Conservation (phyloP, 2,888 invertebrate genomes). For the Thera obeliscata region DNA sequence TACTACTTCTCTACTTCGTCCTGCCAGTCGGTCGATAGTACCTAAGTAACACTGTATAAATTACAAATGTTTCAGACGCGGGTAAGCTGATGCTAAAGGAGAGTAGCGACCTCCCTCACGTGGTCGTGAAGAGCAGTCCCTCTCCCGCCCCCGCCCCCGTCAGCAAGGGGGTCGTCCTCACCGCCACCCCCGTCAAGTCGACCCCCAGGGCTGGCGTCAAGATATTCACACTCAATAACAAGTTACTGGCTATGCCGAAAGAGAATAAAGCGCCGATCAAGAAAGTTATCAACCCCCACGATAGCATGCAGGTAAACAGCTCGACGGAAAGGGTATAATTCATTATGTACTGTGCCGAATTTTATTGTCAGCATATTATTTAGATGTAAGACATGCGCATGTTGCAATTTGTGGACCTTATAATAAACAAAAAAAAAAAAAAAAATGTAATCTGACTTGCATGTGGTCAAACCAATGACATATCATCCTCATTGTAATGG, state of each 20-base stretch:
- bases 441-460: too few species aligned
- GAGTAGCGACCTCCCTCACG: conserved; percentile 48
- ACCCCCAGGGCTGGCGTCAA: conserved; percentile 60
- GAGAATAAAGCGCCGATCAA: conserved; percentile 45
- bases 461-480: too few species aligned
- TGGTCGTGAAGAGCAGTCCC: conserved; percentile 13
- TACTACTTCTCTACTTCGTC: too few species aligned
- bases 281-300: conserved; percentile 51
- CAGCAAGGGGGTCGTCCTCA: conserved; percentile 48
- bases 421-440: too few species aligned
- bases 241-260: conserved; percentile 40
- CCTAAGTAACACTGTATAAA: too few species aligned
- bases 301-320: conserved; percentile 27
- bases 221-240: conserved; percentile 62
- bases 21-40: too few species aligned
- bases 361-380: too few species aligned
- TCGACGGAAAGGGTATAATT: too few species aligned
- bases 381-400: too few species aligned
- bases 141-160: conserved; percentile 7
- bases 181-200: conserved; percentile 55
- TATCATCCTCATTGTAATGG: too few species aligned
- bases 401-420: too few species aligned
- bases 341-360: too few species aligned
- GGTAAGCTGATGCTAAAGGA: conserved; percentile 90
- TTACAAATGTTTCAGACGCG: conserved; percentile 81